phyloP scores from a whole-genome alignment of 2,113 vertebrate species.

The Platycercus adscitus region DNA sequence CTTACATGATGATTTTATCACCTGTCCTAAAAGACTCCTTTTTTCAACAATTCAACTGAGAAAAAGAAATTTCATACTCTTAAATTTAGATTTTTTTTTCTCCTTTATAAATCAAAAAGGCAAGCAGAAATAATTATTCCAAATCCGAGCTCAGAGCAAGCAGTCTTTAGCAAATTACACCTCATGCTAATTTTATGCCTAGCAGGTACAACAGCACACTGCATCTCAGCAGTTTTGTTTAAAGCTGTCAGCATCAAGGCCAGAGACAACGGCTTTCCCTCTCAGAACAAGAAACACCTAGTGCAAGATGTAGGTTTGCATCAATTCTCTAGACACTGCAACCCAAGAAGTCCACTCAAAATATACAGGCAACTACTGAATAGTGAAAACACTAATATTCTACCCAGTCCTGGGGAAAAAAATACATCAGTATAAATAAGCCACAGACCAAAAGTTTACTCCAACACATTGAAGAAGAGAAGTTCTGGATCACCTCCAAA shows the following conservation, averaged over 20 bases:
- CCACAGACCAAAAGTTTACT: neutral
- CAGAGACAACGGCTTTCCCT: neutral
- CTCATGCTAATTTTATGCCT: neutral
- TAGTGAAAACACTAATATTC: neutral
- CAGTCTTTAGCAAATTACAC: neutral
- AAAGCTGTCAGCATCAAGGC: neutral
- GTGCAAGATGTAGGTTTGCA: neutral
- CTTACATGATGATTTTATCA: neutral
- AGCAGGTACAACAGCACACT: neutral
- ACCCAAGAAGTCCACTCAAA: neutral
- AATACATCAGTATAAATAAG: neutral
- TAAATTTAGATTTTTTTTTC: neutral
- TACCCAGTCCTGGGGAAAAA: neutral
- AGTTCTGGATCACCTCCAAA: conserved; percentile 10
- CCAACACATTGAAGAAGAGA: neutral
- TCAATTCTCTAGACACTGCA: neutral
- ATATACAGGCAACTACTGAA: neutral
- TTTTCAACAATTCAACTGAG: neutral
- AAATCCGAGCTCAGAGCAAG: neutral
- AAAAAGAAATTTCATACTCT: neutral
- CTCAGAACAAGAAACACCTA: neutral
- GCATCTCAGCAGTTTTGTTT: neutral
- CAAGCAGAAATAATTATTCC: neutral
- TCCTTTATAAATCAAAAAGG: neutral
- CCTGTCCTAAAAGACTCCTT: neutral